Base-by-base conservation (phyloP, 2,113 vertebrate genomes). In the Corydoras sp. region DNA sequence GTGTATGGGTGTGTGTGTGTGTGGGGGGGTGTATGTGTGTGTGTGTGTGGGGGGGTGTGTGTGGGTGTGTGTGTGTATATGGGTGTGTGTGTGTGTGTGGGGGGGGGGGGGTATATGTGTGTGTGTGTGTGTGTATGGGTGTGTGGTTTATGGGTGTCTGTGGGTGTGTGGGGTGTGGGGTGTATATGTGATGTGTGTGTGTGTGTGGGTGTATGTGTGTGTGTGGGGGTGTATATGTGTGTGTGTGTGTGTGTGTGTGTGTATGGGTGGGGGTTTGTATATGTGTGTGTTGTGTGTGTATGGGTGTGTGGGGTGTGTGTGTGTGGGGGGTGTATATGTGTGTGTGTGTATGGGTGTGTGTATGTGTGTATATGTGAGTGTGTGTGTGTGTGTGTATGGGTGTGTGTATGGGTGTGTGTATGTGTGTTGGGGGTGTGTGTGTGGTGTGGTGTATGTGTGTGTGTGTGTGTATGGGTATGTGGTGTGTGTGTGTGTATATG, bases 381-480 rank as follows among this genome's bases (percentile, higher is more conserved):
- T 62, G 69, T 50, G 24, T 61, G 58, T 70, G 68, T 30, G 43
- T 53, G 63, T 53, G 48, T 51, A 8, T 60, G 35, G 55, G 65
- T 9, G 53, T 30, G 32, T 32, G 62, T 35, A 24, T 35, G 51
- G 13, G 55, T 4, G 14, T n/a, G n/a, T n/a, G n/a, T n/a, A n/a
- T n/a, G n/a, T n/a, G n/a, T n/a, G n/a, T n/a, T n/a, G n/a, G n/a
- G n/a, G 4, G 35, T 43, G 14, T 62, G 69, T 50, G 24, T 61
- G 58, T 70, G 68, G n/a, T n/a, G n/a, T n/a, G n/a, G n/a, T n/a
- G n/a, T n/a, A n/a, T 30, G 43, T 53, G 63, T 53, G 48, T 51
- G 11, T 60, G 35, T 62, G 65, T 9, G 53, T 30, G 32, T 32
- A n/a, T n/a, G n/a, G n/a, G n/a, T n/a, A n/a, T n/a, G 62, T 35